Base-by-base conservation (phyloP, 2,797 vertebrate species). In the Platalea minor region DNA sequence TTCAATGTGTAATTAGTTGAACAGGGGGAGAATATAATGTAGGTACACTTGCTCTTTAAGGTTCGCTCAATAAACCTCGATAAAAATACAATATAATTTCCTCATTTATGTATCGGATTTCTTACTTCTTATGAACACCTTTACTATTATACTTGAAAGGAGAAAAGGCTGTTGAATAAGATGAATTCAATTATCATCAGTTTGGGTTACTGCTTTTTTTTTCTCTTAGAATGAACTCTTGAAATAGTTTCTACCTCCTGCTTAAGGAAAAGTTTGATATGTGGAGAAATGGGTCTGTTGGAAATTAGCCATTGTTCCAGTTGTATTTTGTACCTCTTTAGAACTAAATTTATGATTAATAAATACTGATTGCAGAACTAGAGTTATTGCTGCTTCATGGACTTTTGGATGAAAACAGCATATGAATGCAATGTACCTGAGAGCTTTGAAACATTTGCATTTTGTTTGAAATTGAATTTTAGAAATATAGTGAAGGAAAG, bases 171-270 rank as follows among this genome's bases (percentile, higher is more conserved):
- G 10, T 46, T 75, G 45, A 85, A 35, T 80, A 69, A 70, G 6
- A 45, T n/a, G 1, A 35, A 72, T 75, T 80, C 2, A n/a, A 2
- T 67, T 74, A 50, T 33, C 29, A 13, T 25, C 29, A 67, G 4
- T 18, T 57, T 67, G 10, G 2, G 3, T 48, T 43, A 12, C 0
- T 41, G 0, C 21, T 28, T 41, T 53, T 41, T 25, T 35, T 25
- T 17, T 9, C 0, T 6, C 20, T 24, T 56, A 28, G 16, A 77
- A 57, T 23, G 11, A 56, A 10, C 3, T 54, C 11, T 37, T 64
- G 21, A 65, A 84, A 65, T 60, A 12, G 2, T 39, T 85, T 57
- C 28, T 82, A 17, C 6, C 9, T 64, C 13, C 50, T 81, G 7
- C 26, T 75, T 67, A 54, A 64, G 25, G 21, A 64, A 37, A n/a